These are phyloP conservation scores for Daphoenositta chrysoptera DNA, from an alignment of 2,113 vertebrate genomes.

Conservation along the genomic window DNA sequence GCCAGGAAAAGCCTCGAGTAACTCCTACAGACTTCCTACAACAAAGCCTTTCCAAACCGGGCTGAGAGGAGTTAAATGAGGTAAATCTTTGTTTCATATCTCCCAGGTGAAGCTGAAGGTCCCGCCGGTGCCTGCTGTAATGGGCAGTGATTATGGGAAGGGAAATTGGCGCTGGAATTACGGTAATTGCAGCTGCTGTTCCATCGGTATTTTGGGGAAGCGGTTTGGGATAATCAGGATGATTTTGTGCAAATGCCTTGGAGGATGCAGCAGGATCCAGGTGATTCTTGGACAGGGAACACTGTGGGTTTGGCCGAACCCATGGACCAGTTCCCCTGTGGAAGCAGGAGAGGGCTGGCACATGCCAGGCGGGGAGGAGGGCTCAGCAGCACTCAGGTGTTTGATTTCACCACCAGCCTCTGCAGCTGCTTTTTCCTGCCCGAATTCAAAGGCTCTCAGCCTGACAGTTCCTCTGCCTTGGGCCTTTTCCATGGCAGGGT, in stretches of 20 bases:
- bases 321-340: background rate
- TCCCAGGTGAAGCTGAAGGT: background rate
- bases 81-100: background rate
- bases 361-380: background rate
- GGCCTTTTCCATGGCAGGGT: background rate
- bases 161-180: background rate
- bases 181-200: conserved; percentile 17
- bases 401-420: background rate
- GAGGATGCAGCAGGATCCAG: background rate
- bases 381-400: background rate
- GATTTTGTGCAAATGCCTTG: conserved; percentile 16
- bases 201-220: background rate
- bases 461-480: background rate
- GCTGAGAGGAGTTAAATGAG: background rate
- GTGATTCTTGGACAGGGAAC: background rate
- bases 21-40: background rate
- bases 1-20: background rate
- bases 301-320: background rate
- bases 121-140: background rate
- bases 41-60: background rate
- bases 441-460: background rate
- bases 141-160: conserved; percentile 1
- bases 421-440: background rate
- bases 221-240: background rate
- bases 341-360: background rate